Base-by-base conservation (phyloP, 2,113 vertebrate genomes). In the Mesocricetus auratus region DNA sequence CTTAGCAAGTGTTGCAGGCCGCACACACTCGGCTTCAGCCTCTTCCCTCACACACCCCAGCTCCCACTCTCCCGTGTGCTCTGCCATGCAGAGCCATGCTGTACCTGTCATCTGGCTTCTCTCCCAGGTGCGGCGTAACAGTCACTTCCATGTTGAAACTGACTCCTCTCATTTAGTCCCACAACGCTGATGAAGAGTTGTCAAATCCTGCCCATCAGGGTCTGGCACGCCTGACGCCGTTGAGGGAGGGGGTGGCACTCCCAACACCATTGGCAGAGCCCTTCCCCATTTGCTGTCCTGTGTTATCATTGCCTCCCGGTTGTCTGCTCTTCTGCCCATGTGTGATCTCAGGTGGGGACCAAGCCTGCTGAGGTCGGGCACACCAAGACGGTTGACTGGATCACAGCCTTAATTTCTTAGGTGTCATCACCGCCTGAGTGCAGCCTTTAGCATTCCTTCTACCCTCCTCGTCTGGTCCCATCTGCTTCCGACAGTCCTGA, bases 201-300 rank as follows among this genome's bases (percentile, higher is more conserved):
- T 66, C 58, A 85, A 78, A 13, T 6, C 50, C 2, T 31, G 24
- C 7, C 31, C 26, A 33, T 87, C 53, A 45, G 4, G 21, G 24
- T 47, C 8, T 47, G 47, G 8, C 8, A 47, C 47, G 8, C 47
- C n/a, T 64, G 45, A 39, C 60, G 31, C 91, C 53, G 64, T 4
- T 17, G 36, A 86, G 47, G 39, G 16, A n/a, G 74, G 73, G 16
- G 39, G 39, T 24, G 24, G 24, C 19, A 62, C 13, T 39, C 36
- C 2, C n/a, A 24, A 58, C 3, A 4, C 22, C 3, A 0, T 3
- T 69, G 83, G 45, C 21, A 15, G 81, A 75, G 13, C 8, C 1
- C 42, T 21, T 19, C 13, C 8, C 42, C 1, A 1, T 50, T 36
- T n/a, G 3, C 50, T 2, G 2, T 3, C 2, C 31, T 2, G 19